Conservation (phyloP, 2,113 vertebrate species). For the Archocentrus centrarchus region DNA sequence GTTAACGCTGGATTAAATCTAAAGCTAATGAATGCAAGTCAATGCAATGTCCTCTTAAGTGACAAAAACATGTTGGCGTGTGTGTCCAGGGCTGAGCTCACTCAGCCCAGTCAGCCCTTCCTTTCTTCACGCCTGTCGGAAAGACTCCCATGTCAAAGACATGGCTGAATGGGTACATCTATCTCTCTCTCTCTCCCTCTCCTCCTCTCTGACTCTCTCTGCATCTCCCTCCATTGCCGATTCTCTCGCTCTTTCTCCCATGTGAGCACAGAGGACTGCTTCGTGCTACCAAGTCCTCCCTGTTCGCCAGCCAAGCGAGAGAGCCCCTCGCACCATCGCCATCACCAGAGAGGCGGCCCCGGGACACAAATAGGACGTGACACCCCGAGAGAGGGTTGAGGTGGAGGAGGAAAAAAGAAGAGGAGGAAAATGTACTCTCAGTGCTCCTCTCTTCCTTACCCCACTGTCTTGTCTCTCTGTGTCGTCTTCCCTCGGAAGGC, state of each 20-base stretch:
- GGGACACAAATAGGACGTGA: conserved; percentile 78
- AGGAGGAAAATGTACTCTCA: conserved; percentile 54
- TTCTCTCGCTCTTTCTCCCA: conserved; percentile 36
- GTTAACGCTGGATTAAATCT: neutral
- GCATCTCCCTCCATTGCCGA: conserved; percentile 27
- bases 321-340: conserved; percentile 60
- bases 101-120: conserved; percentile 75
- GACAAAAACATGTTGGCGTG: conserved; percentile 43
- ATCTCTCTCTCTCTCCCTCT: conserved; percentile 47
- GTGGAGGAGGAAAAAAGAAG: conserved; percentile 24
- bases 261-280: conserved; percentile 57
- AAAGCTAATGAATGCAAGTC: conserved; percentile 11
- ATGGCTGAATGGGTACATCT: conserved; percentile 70
- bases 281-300: conserved; percentile 62
- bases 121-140: conserved; percentile 78
- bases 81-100: conserved; percentile 61
- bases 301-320: conserved; percentile 74
- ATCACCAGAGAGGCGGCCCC: conserved; percentile 63
- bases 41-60: conserved; percentile 39
- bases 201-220: conserved; percentile 25
- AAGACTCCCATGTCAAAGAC: conserved; percentile 78
- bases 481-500: conserved; percentile 49
- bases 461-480: conserved; percentile 47
- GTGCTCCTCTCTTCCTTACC: conserved; percentile 42
- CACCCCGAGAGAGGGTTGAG: conserved; percentile 67